Base-by-base conservation (phyloP, 2,113 vertebrate genomes). In the Sialia sialis region DNA sequence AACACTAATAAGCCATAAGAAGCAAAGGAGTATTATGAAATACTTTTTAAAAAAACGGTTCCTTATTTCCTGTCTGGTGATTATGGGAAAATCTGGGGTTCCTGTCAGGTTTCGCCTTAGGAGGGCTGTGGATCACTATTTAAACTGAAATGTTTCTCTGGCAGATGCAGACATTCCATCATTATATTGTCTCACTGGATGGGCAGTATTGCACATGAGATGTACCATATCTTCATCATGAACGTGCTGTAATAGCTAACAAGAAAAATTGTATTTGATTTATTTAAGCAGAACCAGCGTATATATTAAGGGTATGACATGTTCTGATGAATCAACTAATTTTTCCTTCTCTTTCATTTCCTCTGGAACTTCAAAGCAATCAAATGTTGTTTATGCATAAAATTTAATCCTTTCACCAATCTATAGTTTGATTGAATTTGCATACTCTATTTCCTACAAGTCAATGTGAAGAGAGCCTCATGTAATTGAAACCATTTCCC, bases 341-440 rank as follows among this genome's bases (percentile, higher is more conserved):
- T 89, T 95, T 90, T 90, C 75, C 89, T 87, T 95, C 84, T 89
- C 68, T 90, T 94, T 91, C 79, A 77, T 92, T 89, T 75, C 74
- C 46, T 92, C 90, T 96, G 59, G 86, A 97, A 96, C 85, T 98
- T 97, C 84, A 97, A 96, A 96, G 94, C 94, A 96, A 97, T 97
- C 97, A 97, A 96, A 96, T 80, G 62, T 95, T 97, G 95, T 97
- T 98, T 98, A 95, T 94, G 85, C 82, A 97, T 95, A 97, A 97
- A 96, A 97, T 96, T 96, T 97, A 97, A 97, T 98, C 89, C 87
- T 96, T 97, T 95, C 94, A 96, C 87, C 96, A 97, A 97, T 96
- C 94, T 97, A 88, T 95, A 97, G 82, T 94, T 96, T 97, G 95
- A 98, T 96, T 97, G 95, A 98, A 97, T 97, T 98, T 97, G 95